Base-by-base conservation (phyloP, 2,888 invertebrate species). In the Poecilobothrus nobilitatus region DNA sequence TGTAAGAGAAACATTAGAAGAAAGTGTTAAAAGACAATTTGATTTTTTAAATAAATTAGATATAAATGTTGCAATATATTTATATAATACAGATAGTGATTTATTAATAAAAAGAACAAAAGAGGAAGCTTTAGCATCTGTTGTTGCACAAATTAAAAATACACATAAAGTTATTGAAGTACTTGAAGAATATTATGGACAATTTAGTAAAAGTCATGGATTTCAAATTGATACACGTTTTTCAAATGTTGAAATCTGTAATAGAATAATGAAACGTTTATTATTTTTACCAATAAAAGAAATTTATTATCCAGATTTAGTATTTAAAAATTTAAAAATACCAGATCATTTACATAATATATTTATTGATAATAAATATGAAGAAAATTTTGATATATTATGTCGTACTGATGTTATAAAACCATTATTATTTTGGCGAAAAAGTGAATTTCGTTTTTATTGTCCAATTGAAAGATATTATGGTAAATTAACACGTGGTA, bases 391-490 rank as follows among this genome's bases (percentile, higher is more conserved):
- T 61, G 74, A 76, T 63, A 71, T 76, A 63, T 73, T 83, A 21
- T 70, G 73, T 33, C 75, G 72, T 27, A 75, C 72, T 70, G 75
- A 78, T 15, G 76, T 76, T 1, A 74, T 80, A 20, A 77, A 77
- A 22, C 72, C 75, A 0, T 74, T 74, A 71, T 84, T 80, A 72
- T 79, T 79, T 70, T 84, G 84, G 84, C 75, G 76, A 65, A 76
- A 86, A 72, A 88, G 88, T 5, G 81, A 83, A 65, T 89, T 88
- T 88, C 82, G 79, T 62, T 84, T 82, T 67, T 80, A 84, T 73
- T 90, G 90, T 75, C 89, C 90, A 7, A 87, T 89, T 4, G 85
- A 87, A 72, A 81, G 89, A 73, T 83, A 83, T 72, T 81, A 83
- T 71, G 86, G 89, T n/a, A 78, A 77, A 68, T 80, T 83, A 65